These are phyloP conservation scores for Epirrhoe alternata DNA, from an alignment of 2,888 invertebrate species.

Conservation along the genomic window DNA sequence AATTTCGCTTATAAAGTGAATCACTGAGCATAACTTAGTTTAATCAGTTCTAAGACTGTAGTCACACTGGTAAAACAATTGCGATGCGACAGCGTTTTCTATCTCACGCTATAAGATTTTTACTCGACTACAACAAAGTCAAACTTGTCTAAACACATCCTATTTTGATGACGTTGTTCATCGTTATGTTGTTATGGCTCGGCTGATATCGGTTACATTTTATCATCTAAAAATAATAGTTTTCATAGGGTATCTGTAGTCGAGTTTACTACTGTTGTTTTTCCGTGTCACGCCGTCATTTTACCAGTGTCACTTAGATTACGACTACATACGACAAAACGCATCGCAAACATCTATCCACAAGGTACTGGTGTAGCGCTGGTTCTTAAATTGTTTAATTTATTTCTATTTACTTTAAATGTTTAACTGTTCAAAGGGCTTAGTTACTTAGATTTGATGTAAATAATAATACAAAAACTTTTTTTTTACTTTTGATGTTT, in stretches of 20 bases:
- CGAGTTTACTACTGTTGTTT: not conserved
- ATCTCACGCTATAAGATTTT: too few species aligned
- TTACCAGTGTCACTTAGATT: conserved; percentile 8
- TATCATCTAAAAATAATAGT: too few species aligned
- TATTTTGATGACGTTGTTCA: too few species aligned
- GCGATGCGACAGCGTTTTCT: not conserved
- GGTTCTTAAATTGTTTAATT: conserved; percentile 33
- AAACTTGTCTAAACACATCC: too few species aligned
- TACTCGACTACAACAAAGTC: too few species aligned
- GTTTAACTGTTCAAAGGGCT: conserved; percentile 26
- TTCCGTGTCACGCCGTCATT: not conserved
- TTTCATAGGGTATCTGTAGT: too few species aligned
- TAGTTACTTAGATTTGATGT: conserved; percentile 9
- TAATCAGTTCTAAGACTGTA: conserved; percentile 12
- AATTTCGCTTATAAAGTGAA: not conserved
- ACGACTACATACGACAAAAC: conserved; percentile 35
- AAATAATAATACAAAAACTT: not conserved
- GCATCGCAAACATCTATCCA: conserved; percentile 42
- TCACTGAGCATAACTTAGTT: not conserved
- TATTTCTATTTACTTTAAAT: conserved; percentile 25
- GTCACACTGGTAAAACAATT: not conserved
- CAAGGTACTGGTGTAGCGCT: conserved; percentile 48
- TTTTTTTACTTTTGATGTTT: not conserved
- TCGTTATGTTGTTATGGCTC: too few species aligned
- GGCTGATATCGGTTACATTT: too few species aligned